Conservation (phyloP, 2,113 vertebrate genomes). For the Calcarius ornatus region DNA sequence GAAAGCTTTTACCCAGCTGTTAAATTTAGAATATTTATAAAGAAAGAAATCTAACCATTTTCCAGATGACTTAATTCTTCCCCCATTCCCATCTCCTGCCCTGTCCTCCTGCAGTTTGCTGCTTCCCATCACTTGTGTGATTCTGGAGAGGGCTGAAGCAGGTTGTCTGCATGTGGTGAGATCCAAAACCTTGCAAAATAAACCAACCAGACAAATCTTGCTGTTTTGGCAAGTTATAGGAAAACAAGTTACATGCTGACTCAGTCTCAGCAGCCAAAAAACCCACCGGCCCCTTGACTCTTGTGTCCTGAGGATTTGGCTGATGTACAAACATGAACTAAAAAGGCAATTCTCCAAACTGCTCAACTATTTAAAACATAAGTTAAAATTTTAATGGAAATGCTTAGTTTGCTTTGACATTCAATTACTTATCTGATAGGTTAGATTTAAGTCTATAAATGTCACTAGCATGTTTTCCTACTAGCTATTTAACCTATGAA, state of each 20-base stretch:
- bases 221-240: background rate
- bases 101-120: background rate
- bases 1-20: background rate
- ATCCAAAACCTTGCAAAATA: background rate
- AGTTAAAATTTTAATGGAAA: background rate
- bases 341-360: background rate
- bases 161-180: background rate
- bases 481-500: background rate
- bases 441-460: background rate
- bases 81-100: background rate
- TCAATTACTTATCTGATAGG: background rate
- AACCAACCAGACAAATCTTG: background rate
- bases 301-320: background rate
- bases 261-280: background rate
- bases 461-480: background rate
- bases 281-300: background rate
- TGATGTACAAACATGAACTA: background rate
- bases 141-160: background rate
- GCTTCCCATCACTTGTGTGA: background rate
- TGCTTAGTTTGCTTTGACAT: background rate
- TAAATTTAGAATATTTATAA: background rate
- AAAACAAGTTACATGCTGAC: rapidly evolving
- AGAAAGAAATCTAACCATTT: background rate
- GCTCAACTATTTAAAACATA: background rate
- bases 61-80: background rate